Percentiles rank a stretch among this genome's conserved stretches.
phyloP scores from a whole-genome alignment of 2,888 invertebrate genomes.

The Conchocele bisecta region DNA sequence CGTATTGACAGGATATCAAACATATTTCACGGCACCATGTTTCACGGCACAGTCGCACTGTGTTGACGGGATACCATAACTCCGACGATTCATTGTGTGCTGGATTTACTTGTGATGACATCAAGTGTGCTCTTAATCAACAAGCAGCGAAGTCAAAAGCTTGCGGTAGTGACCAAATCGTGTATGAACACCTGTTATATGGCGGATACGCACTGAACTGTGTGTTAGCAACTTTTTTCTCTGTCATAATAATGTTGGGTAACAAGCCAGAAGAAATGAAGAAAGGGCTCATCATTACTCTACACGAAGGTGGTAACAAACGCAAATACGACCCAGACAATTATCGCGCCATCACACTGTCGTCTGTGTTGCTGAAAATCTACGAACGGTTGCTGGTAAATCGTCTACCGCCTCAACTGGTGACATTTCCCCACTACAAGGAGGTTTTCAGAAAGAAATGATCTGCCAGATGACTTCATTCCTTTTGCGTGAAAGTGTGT shows the following conservation, averaged over 20 bases:
- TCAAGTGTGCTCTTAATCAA: too few species aligned
- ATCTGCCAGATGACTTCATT: conserved; percentile 10
- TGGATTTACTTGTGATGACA: too few species aligned
- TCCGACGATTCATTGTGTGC: too few species aligned
- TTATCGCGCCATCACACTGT: conserved; percentile 23
- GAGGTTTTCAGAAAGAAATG: conserved; percentile 12
- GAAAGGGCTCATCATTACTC: conserved; percentile 6
- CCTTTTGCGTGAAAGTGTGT: not conserved
- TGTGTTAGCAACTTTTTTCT: conserved; percentile 5
- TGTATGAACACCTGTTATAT: conserved; percentile 22
- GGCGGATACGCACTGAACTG: not conserved
- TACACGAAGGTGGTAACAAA: conserved; percentile 25
- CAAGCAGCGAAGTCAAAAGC: too few species aligned
- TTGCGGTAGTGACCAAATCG: not conserved
- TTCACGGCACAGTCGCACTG: too few species aligned
- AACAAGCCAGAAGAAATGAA: conserved; percentile 17
- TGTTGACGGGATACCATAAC: too few species aligned
- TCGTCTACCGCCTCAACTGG: too few species aligned
- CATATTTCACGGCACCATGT: too few species aligned
- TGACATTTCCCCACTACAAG: conserved; percentile 2
- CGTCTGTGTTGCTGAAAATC: conserved; percentile 13
- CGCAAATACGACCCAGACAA: conserved; percentile 23
- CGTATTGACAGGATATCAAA: too few species aligned
- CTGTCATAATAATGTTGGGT: not conserved
- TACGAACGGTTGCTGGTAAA: conserved; percentile 13